Base-by-base conservation (phyloP, 2,113 vertebrate genomes). In the Mesitornis unicolor region DNA sequence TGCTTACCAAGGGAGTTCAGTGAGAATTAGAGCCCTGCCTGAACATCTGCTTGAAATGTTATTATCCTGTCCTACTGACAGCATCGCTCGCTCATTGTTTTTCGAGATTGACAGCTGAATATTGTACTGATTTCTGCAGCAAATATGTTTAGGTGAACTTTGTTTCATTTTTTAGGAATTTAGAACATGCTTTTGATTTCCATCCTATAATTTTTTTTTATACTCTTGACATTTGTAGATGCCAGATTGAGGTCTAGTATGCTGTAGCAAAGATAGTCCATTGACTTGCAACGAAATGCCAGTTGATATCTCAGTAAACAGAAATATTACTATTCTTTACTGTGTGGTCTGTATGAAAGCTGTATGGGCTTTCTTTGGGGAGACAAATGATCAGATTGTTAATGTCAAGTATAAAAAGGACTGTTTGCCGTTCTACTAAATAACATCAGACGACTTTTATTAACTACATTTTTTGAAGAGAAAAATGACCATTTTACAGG, bases 301-400 rank as follows among this genome's bases (percentile, higher is more conserved):
- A 98, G 98, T 98, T 98, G 98, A 98, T 99, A 99, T 99, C 98
- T 98, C 97, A 97, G 99, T 99, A 99, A 99, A 99, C 98, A 99
- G 98, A 98, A 99, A 98, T 98, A 97, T 97, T 99, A 98, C 98
- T 98, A 98, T 98, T 98, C 98, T 98, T 99, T 99, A 98, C 98
- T 99, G 98, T 98, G 97, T 97, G 90, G 96, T 95, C 97, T 97
- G 95, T 98, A 97, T 97, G 97, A 98, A 98, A 98, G 98, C 98
- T 98, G 97, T 98, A 97, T 95, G 96, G 90, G 97, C 97, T 98
- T 98, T 97, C 98, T 98, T 98, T 97, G 94, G 98, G 97, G 97
- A 98, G 94, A 98, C 98, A 98, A 98, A 98, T 98, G 98, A 98
- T 98, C 98, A 98, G 98, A 98, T 98, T 99, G 98, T 99, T 99